phyloP scores from a whole-genome alignment of 2,113 vertebrate species.

The Cathartes aura region DNA sequence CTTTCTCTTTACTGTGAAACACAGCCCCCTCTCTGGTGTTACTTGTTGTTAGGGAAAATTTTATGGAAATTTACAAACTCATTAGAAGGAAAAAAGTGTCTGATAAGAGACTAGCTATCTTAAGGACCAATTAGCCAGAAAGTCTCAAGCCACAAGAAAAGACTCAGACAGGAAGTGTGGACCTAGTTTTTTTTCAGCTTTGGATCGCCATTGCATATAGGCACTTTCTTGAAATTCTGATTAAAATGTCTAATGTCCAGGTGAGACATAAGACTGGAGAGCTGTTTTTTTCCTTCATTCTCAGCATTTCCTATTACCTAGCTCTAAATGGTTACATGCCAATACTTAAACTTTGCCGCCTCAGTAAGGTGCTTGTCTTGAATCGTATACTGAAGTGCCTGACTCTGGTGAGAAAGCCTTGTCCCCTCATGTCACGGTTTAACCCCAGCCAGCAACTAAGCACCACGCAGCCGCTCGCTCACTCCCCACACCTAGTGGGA shows the following conservation, averaged over 20 bases:
- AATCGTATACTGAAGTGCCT: background rate
- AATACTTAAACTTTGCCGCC: background rate
- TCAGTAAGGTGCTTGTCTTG: background rate
- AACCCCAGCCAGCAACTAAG: too few species aligned
- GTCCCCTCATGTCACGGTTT: too few species aligned
- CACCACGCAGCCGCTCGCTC: too few species aligned
- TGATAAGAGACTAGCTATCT: background rate
- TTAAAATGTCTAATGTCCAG: background rate
- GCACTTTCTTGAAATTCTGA: background rate
- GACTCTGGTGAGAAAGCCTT: background rate
- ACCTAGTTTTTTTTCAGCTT: background rate
- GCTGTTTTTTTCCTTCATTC: background rate
- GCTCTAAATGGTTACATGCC: background rate
- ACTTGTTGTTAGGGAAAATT: background rate
- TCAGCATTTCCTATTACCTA: background rate
- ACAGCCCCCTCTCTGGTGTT: background rate
- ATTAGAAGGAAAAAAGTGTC: background rate
- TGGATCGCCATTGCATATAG: background rate
- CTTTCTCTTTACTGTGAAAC: background rate
- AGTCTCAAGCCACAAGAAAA: background rate
- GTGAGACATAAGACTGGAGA: background rate
- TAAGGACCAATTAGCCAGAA: background rate
- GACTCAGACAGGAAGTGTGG: background rate
- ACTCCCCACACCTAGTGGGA: too few species aligned
- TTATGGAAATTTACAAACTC: background rate